Evolutionary conservation across 2,888 invertebrate genomes (phyloP).

Genomic region (Ophion costatus): DNA sequence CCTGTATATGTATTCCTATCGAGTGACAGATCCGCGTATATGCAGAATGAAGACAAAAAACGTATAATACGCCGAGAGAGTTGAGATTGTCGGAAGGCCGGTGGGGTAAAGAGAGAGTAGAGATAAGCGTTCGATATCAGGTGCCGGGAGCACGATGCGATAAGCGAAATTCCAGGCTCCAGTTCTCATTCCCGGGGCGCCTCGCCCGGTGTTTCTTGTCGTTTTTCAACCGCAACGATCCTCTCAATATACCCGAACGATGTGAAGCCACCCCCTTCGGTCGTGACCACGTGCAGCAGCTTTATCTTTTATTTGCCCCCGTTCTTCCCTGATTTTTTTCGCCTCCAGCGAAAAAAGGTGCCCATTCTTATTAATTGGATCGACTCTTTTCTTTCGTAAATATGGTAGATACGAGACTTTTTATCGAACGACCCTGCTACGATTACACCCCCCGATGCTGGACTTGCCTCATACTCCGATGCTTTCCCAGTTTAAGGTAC

Average conservation of each 20-base stretch:
- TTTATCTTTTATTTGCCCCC: not conserved
- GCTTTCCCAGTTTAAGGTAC: slow-evolving; percentile 54
- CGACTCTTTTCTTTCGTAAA: slow-evolving; percentile 3
- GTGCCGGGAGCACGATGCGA: slow-evolving; percentile 69
- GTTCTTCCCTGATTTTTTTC: not conserved
- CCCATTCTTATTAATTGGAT: slow-evolving; percentile 4
- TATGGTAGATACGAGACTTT: slow-evolving; percentile 65
- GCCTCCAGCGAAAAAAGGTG: not conserved
- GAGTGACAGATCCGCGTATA: not conserved
- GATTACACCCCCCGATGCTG: slow-evolving; percentile 71
- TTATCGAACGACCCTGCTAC: slow-evolving; percentile 71
- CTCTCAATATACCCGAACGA: slow-evolving; percentile 13
- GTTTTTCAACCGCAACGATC: slow-evolving; percentile 68
- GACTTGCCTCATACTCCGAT: slow-evolving; percentile 57
- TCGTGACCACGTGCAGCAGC: slow-evolving; percentile 43
- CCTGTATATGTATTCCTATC: not conserved
- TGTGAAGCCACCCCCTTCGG: slow-evolving; percentile 38
- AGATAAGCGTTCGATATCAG: slow-evolving; percentile 78
- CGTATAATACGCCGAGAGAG: slow-evolving; percentile 7
- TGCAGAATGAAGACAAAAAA: slow-evolving; percentile 22
- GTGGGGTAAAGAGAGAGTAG: slow-evolving; percentile 36
- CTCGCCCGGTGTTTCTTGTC: slow-evolving; percentile 72
- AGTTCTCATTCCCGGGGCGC: slow-evolving; percentile 74
- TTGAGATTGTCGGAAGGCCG: slow-evolving; percentile 6
- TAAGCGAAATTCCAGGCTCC: slow-evolving; percentile 76